These are phyloP conservation scores for Pinctada fucata DNA, from an alignment of 2,888 invertebrate species.

Conservation along the genomic window DNA sequence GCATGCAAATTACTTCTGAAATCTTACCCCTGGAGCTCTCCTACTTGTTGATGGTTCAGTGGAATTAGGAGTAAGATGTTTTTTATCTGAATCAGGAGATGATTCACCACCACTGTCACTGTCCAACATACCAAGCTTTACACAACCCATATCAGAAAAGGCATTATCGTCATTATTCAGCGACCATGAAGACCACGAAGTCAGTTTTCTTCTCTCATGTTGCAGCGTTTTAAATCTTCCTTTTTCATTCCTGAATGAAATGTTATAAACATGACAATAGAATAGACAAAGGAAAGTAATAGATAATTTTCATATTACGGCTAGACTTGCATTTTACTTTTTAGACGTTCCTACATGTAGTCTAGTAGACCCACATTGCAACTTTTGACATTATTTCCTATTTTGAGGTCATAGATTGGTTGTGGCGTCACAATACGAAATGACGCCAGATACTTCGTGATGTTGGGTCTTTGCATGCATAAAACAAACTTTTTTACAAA, in stretches of 20 bases:
- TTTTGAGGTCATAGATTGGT: too few species aligned
- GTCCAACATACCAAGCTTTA: not conserved
- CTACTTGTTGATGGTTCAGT: not conserved
- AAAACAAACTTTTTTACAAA: too few species aligned
- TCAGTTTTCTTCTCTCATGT: not conserved
- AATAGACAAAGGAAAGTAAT: not conserved
- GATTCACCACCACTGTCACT: constrained; percentile 1
- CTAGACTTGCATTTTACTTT: too few species aligned
- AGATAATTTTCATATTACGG: too few species aligned
- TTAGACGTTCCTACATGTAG: too few species aligned
- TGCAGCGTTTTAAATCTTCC: not conserved
- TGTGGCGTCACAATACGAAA: too few species aligned
- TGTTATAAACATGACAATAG: too few species aligned
- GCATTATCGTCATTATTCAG: not conserved
- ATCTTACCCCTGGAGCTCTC: constrained; percentile 51
- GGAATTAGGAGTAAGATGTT: not conserved
- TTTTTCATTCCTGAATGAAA: not conserved
- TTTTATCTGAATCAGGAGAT: constrained; percentile 3
- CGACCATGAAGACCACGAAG: not conserved
- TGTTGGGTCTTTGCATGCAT: too few species aligned
- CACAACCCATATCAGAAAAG: not conserved
- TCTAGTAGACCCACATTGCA: too few species aligned
- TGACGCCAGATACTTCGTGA: too few species aligned
- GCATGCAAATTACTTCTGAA: too few species aligned
- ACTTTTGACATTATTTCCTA: too few species aligned